Base-by-base conservation (phyloP, 2,113 vertebrate genomes). In the Elaphurus davidianus region DNA sequence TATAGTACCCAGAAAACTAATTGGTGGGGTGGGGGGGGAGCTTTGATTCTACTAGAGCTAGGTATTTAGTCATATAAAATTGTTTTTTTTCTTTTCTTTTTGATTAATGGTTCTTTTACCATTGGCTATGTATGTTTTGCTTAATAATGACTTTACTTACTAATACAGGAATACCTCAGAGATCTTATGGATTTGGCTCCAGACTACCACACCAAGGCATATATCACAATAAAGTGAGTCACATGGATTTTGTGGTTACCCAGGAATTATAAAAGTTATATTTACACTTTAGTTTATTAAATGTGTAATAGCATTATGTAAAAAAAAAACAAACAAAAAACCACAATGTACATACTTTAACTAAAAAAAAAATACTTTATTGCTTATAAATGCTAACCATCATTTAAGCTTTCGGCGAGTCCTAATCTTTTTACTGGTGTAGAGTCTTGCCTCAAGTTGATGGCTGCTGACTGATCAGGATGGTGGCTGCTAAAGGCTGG, bases 21-120 rank as follows among this genome's bases (percentile, higher is more conserved):
- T 76, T 78, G 43, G 43, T 1, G 43, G 27, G 9, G 1, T 8
- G 10, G 15, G 3, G 0, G 1, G 1, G 5, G 25, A 0, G 14
- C 50, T 76, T 55, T 57, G n/a, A 40, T 59, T 87, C 50, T 76
- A 85, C 19, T 43, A 87, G 7, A 45, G 1, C 33, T 71, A 91
- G 12, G 78, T 85, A 45, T 43, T 86, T 57, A 67, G 43, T 81
- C 13, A 43, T 2, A 7, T 30, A 14, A 25, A 59, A 27, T 30
- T 52, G 60, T 9, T 76, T 45, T 45, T 21, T 81, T 40, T 7
- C 27, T 47, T 27, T 81, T 19, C 36, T 54, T 64, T 47, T 88
- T 43, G 71, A 74, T 74, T 43, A 74, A 74, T 43, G 5, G 36
- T 25, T 40, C 36, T 25, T 71, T 74, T 74, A 43, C 33, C 4